A percentile compares a stretch with the other conserved stretches of the same genome.
Evolutionary conservation across 1,140 invertebrate species (phyloP).

Genomic region (Sinella curviseta): DNA sequence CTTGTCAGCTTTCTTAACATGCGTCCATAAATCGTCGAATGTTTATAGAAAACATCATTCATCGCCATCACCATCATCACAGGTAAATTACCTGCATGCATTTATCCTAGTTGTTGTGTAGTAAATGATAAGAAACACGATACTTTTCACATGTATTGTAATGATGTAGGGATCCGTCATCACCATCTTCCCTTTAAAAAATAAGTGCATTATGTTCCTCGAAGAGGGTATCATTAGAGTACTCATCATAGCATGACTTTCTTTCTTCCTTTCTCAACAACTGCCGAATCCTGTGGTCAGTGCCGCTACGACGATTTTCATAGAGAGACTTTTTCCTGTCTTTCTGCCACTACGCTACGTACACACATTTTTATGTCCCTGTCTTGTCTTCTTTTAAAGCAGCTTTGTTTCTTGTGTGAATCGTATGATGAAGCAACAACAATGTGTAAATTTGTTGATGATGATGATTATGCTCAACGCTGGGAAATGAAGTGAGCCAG

Average conservation of each 20-base stretch:
- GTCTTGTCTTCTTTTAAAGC: background rate
- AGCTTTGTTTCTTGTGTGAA: background rate
- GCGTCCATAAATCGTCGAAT: background rate
- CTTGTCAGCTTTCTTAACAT: background rate
- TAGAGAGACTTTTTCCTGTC: conserved; percentile 6
- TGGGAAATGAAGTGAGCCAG: conserved; percentile 20
- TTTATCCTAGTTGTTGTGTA: background rate
- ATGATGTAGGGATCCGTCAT: background rate
- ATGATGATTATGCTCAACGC: background rate
- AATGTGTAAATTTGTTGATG: background rate
- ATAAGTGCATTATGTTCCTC: background rate
- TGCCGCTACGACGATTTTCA: conserved; percentile 22
- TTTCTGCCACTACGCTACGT: background rate
- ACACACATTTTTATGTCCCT: background rate
- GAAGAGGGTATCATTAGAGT: background rate
- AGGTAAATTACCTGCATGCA: conserved; percentile 8
- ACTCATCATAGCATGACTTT: conserved; percentile 26
- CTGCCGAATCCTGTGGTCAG: conserved; percentile 23
- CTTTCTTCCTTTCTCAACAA: conserved; percentile 24
- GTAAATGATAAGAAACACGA: background rate
- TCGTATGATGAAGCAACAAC: background rate
- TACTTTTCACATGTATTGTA: background rate
- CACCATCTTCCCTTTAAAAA: background rate
- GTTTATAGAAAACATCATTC: background rate
- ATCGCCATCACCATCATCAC: background rate